Evolutionary conservation across 2,113 vertebrate species (phyloP).

Genomic region (Misgurnus anguillicaudatus): DNA sequence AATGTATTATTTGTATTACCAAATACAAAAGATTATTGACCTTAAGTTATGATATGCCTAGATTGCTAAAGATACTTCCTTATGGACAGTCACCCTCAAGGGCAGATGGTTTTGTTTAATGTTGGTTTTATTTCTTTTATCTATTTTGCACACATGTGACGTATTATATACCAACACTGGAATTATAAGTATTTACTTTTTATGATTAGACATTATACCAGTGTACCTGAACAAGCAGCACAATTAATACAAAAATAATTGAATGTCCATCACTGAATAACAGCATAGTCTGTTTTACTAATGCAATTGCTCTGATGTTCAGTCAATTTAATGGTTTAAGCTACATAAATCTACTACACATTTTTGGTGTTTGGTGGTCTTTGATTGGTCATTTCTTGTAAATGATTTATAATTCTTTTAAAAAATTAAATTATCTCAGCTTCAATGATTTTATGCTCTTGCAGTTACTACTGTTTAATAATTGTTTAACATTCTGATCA

Average conservation of each 20-base stretch:
- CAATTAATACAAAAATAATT: no score
- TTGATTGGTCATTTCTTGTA: not conserved
- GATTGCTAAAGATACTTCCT: conserved; percentile 27
- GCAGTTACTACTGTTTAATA: not conserved
- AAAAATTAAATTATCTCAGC: conserved; percentile 5
- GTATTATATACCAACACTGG: not conserved
- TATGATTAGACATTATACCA: not conserved
- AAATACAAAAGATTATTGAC: not conserved
- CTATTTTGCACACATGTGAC: not conserved
- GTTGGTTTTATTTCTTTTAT: not conserved
- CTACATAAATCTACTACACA: not conserved
- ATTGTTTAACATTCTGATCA: no score
- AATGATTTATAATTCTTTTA: not conserved
- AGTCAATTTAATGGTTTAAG: no score
- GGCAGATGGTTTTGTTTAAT: not conserved
- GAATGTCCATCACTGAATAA: no score
- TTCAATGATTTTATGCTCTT: not conserved
- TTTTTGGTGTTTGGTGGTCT: not conserved
- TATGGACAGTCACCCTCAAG: conserved; percentile 39
- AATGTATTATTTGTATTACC: not conserved
- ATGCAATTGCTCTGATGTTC: no score
- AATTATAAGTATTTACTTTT: not conserved
- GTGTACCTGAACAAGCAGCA: not conserved
- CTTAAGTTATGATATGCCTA: conserved; percentile 16
- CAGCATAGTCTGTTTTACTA: no score